These are phyloP conservation scores for Meiosimyza decipiens DNA, from an alignment of 2,888 invertebrate species.

Conservation along the genomic window DNA sequence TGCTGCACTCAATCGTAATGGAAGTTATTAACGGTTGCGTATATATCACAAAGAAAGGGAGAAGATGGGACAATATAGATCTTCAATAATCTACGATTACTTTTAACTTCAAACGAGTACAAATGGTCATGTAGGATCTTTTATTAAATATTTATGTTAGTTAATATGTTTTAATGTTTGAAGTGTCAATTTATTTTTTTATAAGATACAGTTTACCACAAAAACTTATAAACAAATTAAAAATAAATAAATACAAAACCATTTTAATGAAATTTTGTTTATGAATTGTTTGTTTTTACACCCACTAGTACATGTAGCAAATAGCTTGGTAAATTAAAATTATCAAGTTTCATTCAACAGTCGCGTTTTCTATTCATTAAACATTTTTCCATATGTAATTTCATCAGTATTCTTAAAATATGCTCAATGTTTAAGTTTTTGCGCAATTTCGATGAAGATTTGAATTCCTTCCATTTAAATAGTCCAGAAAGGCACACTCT, in stretches of 20 bases:
- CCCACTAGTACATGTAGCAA: neutral
- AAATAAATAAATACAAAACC: slow-evolving; percentile 11
- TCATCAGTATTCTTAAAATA: too few species aligned
- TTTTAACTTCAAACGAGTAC: too few species aligned
- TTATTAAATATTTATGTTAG: neutral
- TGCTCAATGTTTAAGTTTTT: too few species aligned
- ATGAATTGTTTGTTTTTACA: slow-evolving; percentile 2
- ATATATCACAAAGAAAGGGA: slow-evolving; percentile 86
- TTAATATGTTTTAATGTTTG: slow-evolving; percentile 30
- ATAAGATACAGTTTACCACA: slow-evolving; percentile 12
- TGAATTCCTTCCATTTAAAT: too few species aligned
- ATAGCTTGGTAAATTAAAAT: too few species aligned
- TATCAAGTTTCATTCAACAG: too few species aligned
- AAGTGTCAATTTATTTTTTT: slow-evolving; percentile 2
- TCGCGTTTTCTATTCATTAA: too few species aligned
- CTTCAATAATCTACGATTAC: slow-evolving; percentile 67
- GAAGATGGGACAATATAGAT: slow-evolving; percentile 84
- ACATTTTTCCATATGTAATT: too few species aligned
- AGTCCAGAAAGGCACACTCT: too few species aligned
- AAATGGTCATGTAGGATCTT: slow-evolving; percentile 8
- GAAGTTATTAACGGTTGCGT: slow-evolving; percentile 81
- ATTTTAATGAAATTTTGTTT: slow-evolving; percentile 32
- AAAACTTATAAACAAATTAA: slow-evolving; percentile 6
- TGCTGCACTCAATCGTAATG: slow-evolving; percentile 67
- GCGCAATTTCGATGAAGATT: too few species aligned